Evolutionary conservation across 2,113 vertebrate species (phyloP).

Genomic region (Colaptes auratus): DNA sequence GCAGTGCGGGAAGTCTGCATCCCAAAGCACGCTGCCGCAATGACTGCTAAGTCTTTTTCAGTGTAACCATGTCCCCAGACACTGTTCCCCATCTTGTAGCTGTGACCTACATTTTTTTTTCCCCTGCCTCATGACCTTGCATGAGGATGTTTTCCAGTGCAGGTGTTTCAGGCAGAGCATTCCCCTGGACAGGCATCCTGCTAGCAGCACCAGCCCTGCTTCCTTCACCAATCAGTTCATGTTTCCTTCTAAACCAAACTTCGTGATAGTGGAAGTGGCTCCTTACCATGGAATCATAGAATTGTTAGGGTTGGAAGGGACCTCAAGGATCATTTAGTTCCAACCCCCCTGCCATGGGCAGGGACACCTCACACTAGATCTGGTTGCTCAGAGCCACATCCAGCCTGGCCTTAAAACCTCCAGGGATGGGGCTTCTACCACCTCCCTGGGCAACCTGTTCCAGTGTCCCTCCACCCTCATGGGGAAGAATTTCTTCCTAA

Average conservation of each 20-base stretch:
- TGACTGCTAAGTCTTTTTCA: slow-evolving; percentile 38
- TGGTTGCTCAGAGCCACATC: no score
- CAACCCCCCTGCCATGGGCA: no score
- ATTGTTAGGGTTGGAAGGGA: no score
- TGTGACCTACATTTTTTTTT: slow-evolving; percentile 59
- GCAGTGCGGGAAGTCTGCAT: accelerated
- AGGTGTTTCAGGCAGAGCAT: neutral
- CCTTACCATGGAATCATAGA: neutral
- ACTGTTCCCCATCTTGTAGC: neutral
- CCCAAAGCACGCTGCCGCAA: neutral
- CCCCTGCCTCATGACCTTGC: neutral
- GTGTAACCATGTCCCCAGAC: slow-evolving; percentile 27
- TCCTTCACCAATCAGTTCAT: accelerated
- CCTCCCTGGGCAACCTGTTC: no score
- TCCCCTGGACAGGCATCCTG: accelerated
- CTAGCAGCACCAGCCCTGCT: neutral
- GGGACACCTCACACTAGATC: no score
- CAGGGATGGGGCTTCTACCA: no score
- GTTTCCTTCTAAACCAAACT: neutral
- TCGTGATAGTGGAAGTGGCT: neutral
- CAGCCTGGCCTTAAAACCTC: no score
- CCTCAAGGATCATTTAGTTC: no score
- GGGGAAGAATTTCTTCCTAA: no score
- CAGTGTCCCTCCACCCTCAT: no score
- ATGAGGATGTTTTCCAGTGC: neutral